Conservation (phyloP, 2,888 invertebrate genomes). For the Dilophus febrilis region DNA sequence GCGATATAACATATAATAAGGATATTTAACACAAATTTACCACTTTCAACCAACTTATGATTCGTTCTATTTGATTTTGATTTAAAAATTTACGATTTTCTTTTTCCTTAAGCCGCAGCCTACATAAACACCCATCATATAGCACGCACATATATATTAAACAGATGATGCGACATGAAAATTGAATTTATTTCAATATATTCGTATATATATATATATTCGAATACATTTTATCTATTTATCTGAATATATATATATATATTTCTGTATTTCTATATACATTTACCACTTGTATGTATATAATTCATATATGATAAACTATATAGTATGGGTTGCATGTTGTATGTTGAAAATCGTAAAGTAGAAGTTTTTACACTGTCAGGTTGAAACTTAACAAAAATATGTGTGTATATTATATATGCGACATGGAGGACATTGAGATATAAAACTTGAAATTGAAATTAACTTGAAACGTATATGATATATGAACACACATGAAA, state of each 20-base stretch:
- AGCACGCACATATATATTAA: background rate
- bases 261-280: too few relatives aligned
- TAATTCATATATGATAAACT: background rate
- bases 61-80: slow-evolving; percentile 15
- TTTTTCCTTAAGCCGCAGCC: slow-evolving; percentile 25
- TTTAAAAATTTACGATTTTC: slow-evolving; percentile 18
- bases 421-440: too few relatives aligned
- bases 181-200: background rate
- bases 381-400: too few relatives aligned
- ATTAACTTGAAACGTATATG: too few relatives aligned
- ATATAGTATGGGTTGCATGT: background rate
- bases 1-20: too few relatives aligned
- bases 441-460: too few relatives aligned
- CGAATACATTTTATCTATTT: too few relatives aligned
- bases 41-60: slow-evolving; percentile 6
- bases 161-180: background rate
- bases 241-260: too few relatives aligned
- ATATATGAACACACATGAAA: too few relatives aligned
- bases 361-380: slow-evolving; percentile 2
- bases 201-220: too few relatives aligned
- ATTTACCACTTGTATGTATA: background rate
- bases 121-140: slow-evolving; percentile 23
- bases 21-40: too few relatives aligned
- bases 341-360: slow-evolving; percentile 3
- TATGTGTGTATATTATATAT: too few relatives aligned